Conservation (phyloP, 2,797 vertebrate species). For the Thamnophis elegans region DNA sequence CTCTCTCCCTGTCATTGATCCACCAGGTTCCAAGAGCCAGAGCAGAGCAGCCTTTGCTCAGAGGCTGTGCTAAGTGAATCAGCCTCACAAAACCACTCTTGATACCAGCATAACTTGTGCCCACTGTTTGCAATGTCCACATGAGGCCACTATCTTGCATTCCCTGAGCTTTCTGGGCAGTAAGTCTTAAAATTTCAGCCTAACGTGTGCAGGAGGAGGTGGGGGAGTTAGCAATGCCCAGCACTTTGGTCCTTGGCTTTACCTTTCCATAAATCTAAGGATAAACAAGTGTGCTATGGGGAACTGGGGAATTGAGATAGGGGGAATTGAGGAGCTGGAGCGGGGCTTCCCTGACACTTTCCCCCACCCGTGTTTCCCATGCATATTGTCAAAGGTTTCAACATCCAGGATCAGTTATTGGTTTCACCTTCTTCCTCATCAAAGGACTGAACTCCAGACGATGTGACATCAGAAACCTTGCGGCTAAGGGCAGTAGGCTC, state of each 20-base stretch:
- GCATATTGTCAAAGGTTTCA: slow-evolving; percentile 46
- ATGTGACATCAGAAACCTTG: slow-evolving; percentile 89
- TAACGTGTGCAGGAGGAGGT: not conserved
- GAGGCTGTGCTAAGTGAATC: not conserved
- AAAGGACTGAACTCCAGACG: slow-evolving; percentile 86
- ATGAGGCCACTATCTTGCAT: slow-evolving; percentile 56
- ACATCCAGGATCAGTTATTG: slow-evolving; percentile 73
- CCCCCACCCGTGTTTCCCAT: slow-evolving; percentile 54
- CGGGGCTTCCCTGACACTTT: slow-evolving; percentile 54
- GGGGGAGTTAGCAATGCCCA: slow-evolving; percentile 30
- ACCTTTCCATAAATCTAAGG: slow-evolving; percentile 48
- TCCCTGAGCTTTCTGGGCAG: slow-evolving; percentile 62
- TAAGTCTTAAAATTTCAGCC: slow-evolving; percentile 44
- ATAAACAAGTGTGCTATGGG: slow-evolving; percentile 49
- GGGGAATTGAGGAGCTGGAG: slow-evolving; percentile 44
- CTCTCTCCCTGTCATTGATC: not conserved
- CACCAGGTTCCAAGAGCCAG: slow-evolving; percentile 3
- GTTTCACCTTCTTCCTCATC: slow-evolving; percentile 87
- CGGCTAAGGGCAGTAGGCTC: slow-evolving; percentile 84
- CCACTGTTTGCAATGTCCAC: slow-evolving; percentile 52
- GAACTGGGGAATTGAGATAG: slow-evolving; percentile 8
- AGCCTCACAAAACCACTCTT: not conserved
- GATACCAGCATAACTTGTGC: slow-evolving; percentile 42
- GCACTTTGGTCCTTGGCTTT: slow-evolving; percentile 48
- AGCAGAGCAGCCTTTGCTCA: slow-evolving; percentile 1